These are phyloP conservation scores for Chironomus striatipennis DNA, from an alignment of 1,140 invertebrate genomes.

Conservation along the genomic window DNA sequence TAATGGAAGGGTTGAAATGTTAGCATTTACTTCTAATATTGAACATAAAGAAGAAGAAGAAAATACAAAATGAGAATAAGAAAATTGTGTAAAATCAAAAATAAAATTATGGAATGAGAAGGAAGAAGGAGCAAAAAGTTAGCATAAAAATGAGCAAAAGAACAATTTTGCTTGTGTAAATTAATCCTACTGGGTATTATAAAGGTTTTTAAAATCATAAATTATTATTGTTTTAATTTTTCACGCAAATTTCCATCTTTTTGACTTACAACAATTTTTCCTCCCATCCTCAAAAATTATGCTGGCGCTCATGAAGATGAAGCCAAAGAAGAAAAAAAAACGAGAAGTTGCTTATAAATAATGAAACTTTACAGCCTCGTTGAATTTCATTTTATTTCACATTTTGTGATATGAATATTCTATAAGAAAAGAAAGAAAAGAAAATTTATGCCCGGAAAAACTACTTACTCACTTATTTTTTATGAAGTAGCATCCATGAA, in stretches of 20 bases:
- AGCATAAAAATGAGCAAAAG: slow-evolving; percentile 20
- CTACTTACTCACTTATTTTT: too few relatives aligned
- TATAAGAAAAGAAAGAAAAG: background rate
- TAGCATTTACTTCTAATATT: too few relatives aligned
- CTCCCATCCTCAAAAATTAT: background rate
- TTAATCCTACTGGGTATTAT: slow-evolving; percentile 17
- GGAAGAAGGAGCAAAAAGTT: slow-evolving; percentile 17
- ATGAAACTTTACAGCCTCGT: slow-evolving; percentile 5
- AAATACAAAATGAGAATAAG: too few relatives aligned
- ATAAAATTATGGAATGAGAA: background rate
- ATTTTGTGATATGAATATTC: slow-evolving; percentile 8
- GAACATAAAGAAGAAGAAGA: background rate
- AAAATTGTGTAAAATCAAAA: background rate
- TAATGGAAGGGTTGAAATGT: too few relatives aligned
- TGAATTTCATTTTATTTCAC: background rate
- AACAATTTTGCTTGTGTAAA: slow-evolving; percentile 3
- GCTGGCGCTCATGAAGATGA: background rate
- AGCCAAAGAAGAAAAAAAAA: too few relatives aligned
- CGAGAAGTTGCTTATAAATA: slow-evolving; percentile 14
- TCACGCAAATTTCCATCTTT: slow-evolving; percentile 21
- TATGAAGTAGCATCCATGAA: too few relatives aligned
- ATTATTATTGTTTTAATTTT: slow-evolving; percentile 24
- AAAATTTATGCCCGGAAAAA: background rate
- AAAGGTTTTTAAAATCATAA: slow-evolving; percentile 22
- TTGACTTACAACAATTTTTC: slow-evolving; percentile 2